A percentile compares a stretch with the other conserved stretches of the same genome.
These are phyloP conservation scores for Eupithecia abbreviata DNA, from an alignment of 2,888 invertebrate species.

Conservation along the genomic window DNA sequence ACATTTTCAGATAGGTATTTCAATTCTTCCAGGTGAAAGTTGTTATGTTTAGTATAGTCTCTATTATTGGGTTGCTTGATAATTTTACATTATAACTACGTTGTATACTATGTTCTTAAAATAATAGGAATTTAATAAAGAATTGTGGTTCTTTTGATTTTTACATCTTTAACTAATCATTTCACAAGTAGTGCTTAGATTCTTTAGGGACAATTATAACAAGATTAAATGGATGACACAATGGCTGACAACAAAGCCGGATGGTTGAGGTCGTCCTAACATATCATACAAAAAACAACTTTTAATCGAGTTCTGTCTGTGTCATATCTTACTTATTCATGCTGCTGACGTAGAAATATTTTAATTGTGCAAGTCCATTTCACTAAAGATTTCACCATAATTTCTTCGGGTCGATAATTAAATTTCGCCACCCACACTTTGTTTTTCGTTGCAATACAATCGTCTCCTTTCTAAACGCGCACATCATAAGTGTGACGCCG, in stretches of 20 bases:
- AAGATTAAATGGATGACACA: neutral
- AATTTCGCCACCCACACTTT: constrained; percentile 68
- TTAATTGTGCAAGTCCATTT: constrained; percentile 16
- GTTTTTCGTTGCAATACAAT: constrained; percentile 71
- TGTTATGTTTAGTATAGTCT: neutral
- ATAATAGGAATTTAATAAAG: no score
- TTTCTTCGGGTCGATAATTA: constrained; percentile 55
- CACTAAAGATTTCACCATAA: constrained; percentile 34
- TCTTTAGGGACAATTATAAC: neutral
- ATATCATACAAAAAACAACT: neutral
- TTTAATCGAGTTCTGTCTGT: neutral
- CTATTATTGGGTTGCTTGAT: neutral
- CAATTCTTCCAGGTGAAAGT: neutral
- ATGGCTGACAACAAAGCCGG: neutral
- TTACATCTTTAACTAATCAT: neutral
- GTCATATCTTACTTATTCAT: neutral
- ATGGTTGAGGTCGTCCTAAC: neutral
- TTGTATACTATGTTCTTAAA: neutral
- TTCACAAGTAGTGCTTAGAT: neutral
- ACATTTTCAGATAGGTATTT: neutral
- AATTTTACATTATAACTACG: neutral
- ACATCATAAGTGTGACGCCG: constrained; percentile 75
- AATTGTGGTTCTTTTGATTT: neutral
- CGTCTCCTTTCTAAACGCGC: constrained; percentile 80
- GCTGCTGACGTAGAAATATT: constrained; percentile 4